phyloP scores from a whole-genome alignment of 2,113 vertebrate genomes.

The Erythrocercus mccallii region DNA sequence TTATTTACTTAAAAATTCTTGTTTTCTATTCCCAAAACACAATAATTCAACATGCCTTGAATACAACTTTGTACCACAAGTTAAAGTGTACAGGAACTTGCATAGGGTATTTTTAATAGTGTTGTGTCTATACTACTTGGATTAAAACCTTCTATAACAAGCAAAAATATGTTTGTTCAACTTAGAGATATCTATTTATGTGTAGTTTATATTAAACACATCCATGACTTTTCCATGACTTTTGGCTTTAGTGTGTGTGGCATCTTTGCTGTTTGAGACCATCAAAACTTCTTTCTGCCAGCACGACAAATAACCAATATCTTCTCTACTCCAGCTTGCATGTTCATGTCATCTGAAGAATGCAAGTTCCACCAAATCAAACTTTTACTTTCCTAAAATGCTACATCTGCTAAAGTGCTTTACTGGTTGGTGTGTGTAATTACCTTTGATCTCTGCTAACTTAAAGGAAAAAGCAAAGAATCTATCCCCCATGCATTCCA shows the following conservation, averaged over 20 bases:
- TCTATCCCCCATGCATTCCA: neutral
- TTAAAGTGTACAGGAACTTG: neutral
- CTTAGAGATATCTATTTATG: neutral
- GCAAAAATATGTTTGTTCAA: neutral
- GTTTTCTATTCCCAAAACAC: neutral
- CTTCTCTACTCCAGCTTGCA: neutral
- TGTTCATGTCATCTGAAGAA: neutral
- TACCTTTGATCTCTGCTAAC: neutral
- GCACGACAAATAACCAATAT: neutral
- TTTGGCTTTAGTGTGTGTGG: neutral
- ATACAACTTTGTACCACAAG: neutral
- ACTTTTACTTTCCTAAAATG: neutral
- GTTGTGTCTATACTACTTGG: neutral
- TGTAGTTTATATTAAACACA: neutral
- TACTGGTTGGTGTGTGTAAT: neutral
- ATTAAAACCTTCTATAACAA: neutral
- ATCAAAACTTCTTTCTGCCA: neutral
- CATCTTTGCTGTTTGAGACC: neutral
- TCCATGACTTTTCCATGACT: neutral
- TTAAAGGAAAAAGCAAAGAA: neutral
- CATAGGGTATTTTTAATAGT: neutral
- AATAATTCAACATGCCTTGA: neutral
- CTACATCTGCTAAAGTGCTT: neutral
- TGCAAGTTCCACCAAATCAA: neutral
- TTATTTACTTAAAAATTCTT: neutral